A percentile compares a stretch with the other conserved stretches of the same genome.
phyloP scores from a whole-genome alignment of 1,140 invertebrate species.

The Aphis craccivora region DNA sequence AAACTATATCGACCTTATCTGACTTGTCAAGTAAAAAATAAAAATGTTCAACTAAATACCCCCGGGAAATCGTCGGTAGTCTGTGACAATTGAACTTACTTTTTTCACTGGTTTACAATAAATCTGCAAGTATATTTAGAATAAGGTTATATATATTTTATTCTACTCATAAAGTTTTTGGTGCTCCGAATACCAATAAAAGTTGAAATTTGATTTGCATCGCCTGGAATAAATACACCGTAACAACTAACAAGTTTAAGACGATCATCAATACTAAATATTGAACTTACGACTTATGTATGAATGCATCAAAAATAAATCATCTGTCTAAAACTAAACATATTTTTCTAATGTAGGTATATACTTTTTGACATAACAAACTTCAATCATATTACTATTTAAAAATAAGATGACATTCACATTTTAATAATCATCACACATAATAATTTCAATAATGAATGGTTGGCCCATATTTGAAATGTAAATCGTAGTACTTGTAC shows the following conservation, averaged over 20 bases:
- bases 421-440: not conserved
- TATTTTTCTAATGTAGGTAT: not conserved
- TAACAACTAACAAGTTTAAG: not conserved
- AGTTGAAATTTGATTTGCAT: conserved; percentile 37
- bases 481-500: not conserved
- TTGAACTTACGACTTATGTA: not conserved
- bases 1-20: not conserved
- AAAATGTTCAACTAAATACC: conserved; percentile 25
- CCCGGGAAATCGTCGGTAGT: not conserved
- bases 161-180: not conserved
- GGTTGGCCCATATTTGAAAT: not conserved
- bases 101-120: conserved; percentile 36
- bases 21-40: conserved; percentile 22
- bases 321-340: not conserved
- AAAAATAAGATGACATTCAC: not conserved
- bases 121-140: conserved; percentile 24
- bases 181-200: not conserved
- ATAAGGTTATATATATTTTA: not conserved
- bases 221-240: not conserved
- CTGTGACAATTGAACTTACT: conserved; percentile 33
- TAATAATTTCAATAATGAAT: not conserved
- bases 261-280: not conserved
- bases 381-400: not conserved
- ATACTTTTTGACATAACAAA: not conserved
- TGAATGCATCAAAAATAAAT: not conserved